phyloP scores from a whole-genome alignment of 2,113 vertebrate genomes.

The Micronisus gabar region DNA sequence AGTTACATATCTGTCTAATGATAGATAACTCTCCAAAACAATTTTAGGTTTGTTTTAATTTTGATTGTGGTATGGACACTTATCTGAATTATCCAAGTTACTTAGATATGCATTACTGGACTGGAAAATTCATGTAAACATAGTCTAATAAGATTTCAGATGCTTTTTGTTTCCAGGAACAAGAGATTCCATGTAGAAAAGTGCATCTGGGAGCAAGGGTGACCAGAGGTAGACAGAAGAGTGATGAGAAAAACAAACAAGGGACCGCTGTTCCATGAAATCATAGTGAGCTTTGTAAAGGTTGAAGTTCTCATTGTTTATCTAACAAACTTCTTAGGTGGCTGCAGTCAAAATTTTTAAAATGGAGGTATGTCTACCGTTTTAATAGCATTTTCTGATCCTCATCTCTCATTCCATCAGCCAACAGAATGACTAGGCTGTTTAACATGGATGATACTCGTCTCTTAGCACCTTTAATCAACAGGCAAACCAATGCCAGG shows the following conservation, averaged over 20 bases:
- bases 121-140: slow-evolving; percentile 30
- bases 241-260: background rate
- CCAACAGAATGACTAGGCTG: background rate
- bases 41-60: slow-evolving; percentile 11
- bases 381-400: background rate
- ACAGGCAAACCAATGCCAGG: background rate
- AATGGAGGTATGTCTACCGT: background rate
- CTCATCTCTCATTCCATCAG: background rate
- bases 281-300: background rate
- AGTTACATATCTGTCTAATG: background rate
- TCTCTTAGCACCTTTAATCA: background rate
- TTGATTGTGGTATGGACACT: background rate
- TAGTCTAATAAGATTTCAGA: background rate
- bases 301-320: background rate
- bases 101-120: slow-evolving; percentile 4
- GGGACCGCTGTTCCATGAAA: background rate
- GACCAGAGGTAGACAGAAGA: background rate
- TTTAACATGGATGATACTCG: background rate
- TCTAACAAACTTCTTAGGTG: background rate
- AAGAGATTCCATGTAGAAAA: background rate
- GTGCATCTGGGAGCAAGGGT: background rate
- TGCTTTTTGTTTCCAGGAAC: background rate
- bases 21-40: background rate
- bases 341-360: background rate
- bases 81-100: background rate